A percentile compares a stretch with the other conserved stretches of the same genome.
Evolutionary conservation across 2,888 invertebrate genomes (phyloP).

Genomic region (Lacanobia wlatinum): DNA sequence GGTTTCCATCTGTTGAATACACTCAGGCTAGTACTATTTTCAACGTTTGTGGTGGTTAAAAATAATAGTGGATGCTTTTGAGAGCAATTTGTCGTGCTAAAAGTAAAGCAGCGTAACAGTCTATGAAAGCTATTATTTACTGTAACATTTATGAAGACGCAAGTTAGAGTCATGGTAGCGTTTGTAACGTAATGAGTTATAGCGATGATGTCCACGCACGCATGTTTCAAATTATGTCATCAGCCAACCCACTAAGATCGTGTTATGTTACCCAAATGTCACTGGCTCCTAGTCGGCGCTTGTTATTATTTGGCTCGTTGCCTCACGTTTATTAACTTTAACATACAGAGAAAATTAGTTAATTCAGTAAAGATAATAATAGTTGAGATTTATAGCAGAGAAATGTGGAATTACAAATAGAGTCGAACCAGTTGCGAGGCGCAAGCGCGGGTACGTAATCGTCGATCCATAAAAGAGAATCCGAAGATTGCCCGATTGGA

Average conservation of each 20-base stretch:
- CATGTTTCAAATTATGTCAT: conserved; percentile 86
- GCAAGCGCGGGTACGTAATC: conserved; percentile 66
- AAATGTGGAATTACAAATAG: conserved; percentile 63
- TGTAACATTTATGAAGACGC: conserved; percentile 62
- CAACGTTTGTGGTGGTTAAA: background rate
- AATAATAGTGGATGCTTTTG: background rate
- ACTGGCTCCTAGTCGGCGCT: conserved; percentile 76
- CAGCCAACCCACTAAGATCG: conserved; percentile 78
- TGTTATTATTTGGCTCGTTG: conserved; percentile 87
- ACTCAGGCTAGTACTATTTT: background rate
- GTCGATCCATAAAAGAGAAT: conserved; percentile 79
- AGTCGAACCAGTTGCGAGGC: conserved; percentile 63
- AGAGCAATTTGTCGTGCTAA: conserved; percentile 7
- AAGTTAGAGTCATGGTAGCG: conserved; percentile 68
- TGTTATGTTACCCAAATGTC: conserved; percentile 84
- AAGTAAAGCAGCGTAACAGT: conserved; percentile 27
- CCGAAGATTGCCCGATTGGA: conserved; percentile 80
- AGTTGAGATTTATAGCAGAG: conserved; percentile 54
- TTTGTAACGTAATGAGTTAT: conserved; percentile 78
- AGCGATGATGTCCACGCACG: conserved; percentile 76
- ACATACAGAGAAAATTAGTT: conserved; percentile 72
- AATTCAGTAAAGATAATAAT: conserved; percentile 66
- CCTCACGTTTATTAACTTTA: conserved; percentile 81
- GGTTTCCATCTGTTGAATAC: background rate
- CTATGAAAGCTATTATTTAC: conserved; percentile 55